Evolutionary conservation across 2,113 vertebrate species (phyloP).

Genomic region (Onychorhynchus coronatus): DNA sequence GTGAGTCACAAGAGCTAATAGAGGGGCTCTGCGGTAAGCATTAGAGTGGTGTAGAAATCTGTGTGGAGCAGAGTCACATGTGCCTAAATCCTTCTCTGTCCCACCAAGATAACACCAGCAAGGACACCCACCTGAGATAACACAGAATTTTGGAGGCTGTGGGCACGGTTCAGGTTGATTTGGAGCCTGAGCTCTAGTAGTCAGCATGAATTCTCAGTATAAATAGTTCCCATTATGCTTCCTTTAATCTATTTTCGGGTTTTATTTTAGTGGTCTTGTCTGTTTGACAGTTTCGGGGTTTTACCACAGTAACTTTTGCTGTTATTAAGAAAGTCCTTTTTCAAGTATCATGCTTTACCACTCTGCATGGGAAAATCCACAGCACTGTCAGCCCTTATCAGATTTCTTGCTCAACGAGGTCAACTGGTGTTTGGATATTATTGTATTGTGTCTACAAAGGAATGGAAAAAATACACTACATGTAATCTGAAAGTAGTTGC

Average conservation of each 20-base stretch:
- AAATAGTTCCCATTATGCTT: neutral
- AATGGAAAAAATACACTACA: neutral
- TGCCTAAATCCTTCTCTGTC: neutral
- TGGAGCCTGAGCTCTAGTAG: neutral
- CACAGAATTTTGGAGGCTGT: neutral
- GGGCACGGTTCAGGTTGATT: neutral
- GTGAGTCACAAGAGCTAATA: neutral
- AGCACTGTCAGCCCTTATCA: neutral
- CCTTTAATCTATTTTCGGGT: neutral
- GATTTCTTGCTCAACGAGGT: neutral
- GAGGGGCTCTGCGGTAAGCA: neutral
- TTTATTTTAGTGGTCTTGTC: neutral
- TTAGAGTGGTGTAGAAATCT: neutral
- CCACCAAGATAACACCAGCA: neutral
- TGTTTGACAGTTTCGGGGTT: neutral
- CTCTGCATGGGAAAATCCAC: neutral
- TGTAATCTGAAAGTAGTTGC: neutral
- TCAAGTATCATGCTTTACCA: neutral
- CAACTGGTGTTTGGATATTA: neutral
- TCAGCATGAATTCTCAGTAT: neutral
- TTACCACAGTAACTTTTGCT: neutral
- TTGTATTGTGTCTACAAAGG: neutral
- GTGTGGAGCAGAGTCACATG: neutral
- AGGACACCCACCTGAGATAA: neutral
- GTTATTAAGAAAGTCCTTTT: neutral